Base-by-base conservation (phyloP, 2,888 invertebrate genomes). In the Philonicus albiceps region DNA sequence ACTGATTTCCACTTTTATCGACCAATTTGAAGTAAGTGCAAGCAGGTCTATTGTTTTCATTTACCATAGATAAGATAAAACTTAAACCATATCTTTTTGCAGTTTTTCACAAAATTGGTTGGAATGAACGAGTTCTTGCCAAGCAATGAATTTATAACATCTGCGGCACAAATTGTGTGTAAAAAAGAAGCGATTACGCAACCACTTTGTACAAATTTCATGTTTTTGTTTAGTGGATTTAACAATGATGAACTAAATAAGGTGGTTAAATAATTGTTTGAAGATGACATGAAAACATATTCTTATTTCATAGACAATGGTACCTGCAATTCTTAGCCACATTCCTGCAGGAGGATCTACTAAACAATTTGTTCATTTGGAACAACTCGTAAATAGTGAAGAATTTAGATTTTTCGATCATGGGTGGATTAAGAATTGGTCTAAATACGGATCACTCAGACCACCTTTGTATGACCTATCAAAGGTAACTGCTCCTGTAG, bases 321-420 rank as follows among this genome's bases (percentile, higher is more conserved):
- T 95, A 78, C 94, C 95, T 0, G 93, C 94, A 0, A 93, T 95
- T 87, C 89, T 94, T 3, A 93, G 93, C 0, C 94, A 95, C 87
- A 91, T 93, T 74, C 95, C 95, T 1, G 93, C 94, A 8, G 94
- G 94, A 1, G 91, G 93, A 1, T 93, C 93, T 3, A 91, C 91
- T 4, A 91, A 92, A 88, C 93, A 94, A 88, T 88, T 94, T 1
- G 88, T 93, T 22, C 94, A 94, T 89, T 94, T 91, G 89, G 92
- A 91, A 8, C 94, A 94, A 90, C 90, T 90, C 5, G 88, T 91
- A 19, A 89, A 88, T 43, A 89, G 89, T 13, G 88, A 85, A 40
- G 87, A 88, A 86, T 90, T 89, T 89, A 90, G 92, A 85, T 92
- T 92, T 89, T 94, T 91, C 88, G 93, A 94, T 90, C 92, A 92